phyloP scores from a whole-genome alignment of 2,888 invertebrate genomes.

The Creontiades dilutus region DNA sequence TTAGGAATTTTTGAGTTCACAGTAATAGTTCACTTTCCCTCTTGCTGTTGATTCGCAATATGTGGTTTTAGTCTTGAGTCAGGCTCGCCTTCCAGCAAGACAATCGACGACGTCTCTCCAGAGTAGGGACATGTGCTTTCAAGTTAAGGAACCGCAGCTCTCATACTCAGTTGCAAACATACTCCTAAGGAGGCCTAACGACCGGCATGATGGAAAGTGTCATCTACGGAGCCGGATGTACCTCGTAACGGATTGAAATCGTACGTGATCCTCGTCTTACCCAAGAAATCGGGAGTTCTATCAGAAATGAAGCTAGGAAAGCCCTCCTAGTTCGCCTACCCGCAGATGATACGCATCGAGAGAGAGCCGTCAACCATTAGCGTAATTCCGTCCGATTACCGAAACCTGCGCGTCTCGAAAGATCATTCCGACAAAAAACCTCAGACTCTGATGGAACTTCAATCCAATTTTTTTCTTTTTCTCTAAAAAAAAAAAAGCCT shows the following conservation, averaged over 20 bases:
- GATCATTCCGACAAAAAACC: background rate
- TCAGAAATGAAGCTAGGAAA: background rate
- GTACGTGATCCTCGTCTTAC: background rate
- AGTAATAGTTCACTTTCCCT: too few relatives aligned
- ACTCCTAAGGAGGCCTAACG: conserved; percentile 37
- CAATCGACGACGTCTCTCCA: too few relatives aligned
- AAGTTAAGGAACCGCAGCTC: background rate
- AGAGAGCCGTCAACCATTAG: conserved; percentile 32
- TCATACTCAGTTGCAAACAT: background rate
- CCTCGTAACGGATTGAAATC: conserved; percentile 15
- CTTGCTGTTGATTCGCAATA: too few relatives aligned
- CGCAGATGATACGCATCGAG: background rate
- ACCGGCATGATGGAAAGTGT: conserved; percentile 54
- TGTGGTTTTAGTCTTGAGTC: too few relatives aligned
- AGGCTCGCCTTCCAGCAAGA: too few relatives aligned
- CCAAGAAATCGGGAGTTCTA: conserved; percentile 19
- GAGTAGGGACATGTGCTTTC: too few relatives aligned
- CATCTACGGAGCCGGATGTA: conserved; percentile 51
- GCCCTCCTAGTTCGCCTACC: background rate
- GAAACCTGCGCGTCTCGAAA: background rate
- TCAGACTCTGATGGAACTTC: background rate
- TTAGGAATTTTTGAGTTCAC: too few relatives aligned
- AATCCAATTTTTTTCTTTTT: background rate
- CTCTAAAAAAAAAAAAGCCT: background rate
- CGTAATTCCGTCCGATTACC: conserved; percentile 30